Percentiles rank a stretch among this genome's conserved stretches.
Conservation (phyloP, 2,797 vertebrate genomes). For the Gephyroberyx darwinii region DNA sequence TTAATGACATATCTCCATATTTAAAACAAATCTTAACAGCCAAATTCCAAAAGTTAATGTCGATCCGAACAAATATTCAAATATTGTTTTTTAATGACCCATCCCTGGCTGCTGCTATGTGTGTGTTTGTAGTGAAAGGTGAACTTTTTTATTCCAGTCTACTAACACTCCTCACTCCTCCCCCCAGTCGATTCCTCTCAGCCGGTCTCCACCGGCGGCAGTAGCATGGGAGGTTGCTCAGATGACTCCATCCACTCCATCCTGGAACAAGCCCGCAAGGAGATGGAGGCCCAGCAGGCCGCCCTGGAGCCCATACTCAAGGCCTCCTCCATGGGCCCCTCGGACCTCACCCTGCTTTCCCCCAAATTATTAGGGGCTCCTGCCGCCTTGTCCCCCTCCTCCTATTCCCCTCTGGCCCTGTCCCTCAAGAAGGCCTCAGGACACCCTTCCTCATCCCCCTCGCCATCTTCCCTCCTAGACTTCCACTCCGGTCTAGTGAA, state of each 20-base stretch:
- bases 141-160: too few species aligned
- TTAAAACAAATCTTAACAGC: too few species aligned
- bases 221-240: constrained; percentile 69
- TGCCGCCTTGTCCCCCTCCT: constrained; percentile 78
- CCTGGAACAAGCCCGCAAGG: constrained; percentile 90
- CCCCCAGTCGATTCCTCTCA: constrained; percentile 85
- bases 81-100: too few species aligned
- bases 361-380: constrained; percentile 84
- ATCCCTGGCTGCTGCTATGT: too few species aligned
- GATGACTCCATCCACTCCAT: constrained; percentile 91
- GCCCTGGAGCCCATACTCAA: constrained; percentile 89
- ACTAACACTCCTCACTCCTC: background rate
- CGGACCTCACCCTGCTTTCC: constrained; percentile 85
- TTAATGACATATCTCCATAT: too few species aligned
- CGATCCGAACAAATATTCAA: too few species aligned
- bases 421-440: constrained; percentile 85
- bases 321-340: constrained; percentile 78
- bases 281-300: constrained; percentile 93
- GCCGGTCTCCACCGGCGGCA: constrained; percentile 80
- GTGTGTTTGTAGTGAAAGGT: too few species aligned
- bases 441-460: constrained; percentile 68
- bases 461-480: constrained; percentile 79
- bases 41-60: too few species aligned
- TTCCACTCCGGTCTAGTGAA: constrained; percentile 80
- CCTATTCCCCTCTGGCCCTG: constrained; percentile 85